Base-by-base conservation (phyloP, 2,113 vertebrate genomes). In the Orientallactaga bullata region DNA sequence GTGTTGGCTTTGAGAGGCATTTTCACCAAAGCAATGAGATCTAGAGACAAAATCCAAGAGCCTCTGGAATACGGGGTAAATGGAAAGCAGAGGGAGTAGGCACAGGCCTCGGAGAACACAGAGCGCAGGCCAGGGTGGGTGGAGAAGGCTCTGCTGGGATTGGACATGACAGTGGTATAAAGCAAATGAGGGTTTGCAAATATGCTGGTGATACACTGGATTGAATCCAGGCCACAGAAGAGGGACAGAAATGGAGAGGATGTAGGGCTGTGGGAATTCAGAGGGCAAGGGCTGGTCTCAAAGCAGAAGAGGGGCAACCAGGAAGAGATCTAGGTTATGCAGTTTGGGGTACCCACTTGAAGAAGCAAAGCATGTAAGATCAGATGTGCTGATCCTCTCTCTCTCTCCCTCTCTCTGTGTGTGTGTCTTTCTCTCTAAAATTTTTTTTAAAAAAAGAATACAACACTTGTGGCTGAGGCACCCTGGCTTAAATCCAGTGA, bases 101-200 rank as follows among this genome's bases (percentile, higher is more conserved):
- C 20, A 17, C 11, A 60, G 18, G 6, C 21, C 23, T 1, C 7
- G 60, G 58, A 12, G 51, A 47, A 35, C 39, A 13, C 58, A 7
- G 23, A n/a, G 58, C 23, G 0, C 1, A 0, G 6, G 7, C 26
- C 24, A 20, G 12, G 16, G 30, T 11, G 42, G 42, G 5, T 37
- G 42, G 85, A 76, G 51, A 94, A 42, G 51, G 8, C 12, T 47
- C 4, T 5, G 5, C 1, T 58, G 79, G 15, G 18, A 26, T 10
- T 77, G n/a, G 16, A 42, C 24, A 3, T 13, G 69, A n/a, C 63
- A 4, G 8, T 42, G 18, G 55, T 35, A 23, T 11, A 73, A 20
- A 79, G 68, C 23, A 26, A 5, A 32, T 1, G 23, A 26, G 35
- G 17, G 47, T 81, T 85, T 12, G 35, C 20, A 74, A 63, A 32